Base-by-base conservation (phyloP, 1,140 invertebrate genomes). In the Neodiprion lecontei region DNA sequence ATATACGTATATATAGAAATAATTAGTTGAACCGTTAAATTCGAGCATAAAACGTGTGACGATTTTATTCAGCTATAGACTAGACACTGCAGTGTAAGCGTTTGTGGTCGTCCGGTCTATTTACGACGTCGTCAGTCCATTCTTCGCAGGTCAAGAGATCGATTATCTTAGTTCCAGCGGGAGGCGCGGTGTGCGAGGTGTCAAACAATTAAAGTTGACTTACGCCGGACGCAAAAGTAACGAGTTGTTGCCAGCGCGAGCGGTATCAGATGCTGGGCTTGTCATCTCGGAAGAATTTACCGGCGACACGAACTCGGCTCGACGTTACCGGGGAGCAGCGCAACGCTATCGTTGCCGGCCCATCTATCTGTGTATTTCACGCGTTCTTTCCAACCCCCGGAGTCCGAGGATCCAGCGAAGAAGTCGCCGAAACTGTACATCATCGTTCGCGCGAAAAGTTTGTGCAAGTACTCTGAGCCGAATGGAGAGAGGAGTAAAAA, bases 281-380 rank as follows among this genome's bases (percentile, higher is more conserved):
- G 84, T 86, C 83, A 85, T 88, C 82, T 83, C 76, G 75, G 77
- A 83, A 79, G 82, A 86, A 88, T 88, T 86, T 86, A 88, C 81
- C 69, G 85, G 50, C 80, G 80, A 85, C 80, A 77, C 66, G 70
- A 69, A 23, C 68, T 12, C 9, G 28, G 28, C 72, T 40, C 28
- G 74, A 79, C 47, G 21, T 66, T 21, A 66, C 61, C 61, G 61
- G 14, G 61, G 61, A 14, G 61, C 61, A 21, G 14, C 21, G 21
- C 1, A 66, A 21, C 61, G 28, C 28, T 40, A 40, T 40, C 28
- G 28, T 40, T 40, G 1, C 28, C 28, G 0, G 1, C 28, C 28
- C 28, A 40, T 40, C 28, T 40, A 5, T 40, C 28, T 40, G 28
- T 40, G 28, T 40, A 40, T 40, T 40, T 40, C 5, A 40, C 28